Evolutionary conservation across 1,140 invertebrate species (phyloP).

Genomic region (honey bee (Apis mellifera)): DNA sequence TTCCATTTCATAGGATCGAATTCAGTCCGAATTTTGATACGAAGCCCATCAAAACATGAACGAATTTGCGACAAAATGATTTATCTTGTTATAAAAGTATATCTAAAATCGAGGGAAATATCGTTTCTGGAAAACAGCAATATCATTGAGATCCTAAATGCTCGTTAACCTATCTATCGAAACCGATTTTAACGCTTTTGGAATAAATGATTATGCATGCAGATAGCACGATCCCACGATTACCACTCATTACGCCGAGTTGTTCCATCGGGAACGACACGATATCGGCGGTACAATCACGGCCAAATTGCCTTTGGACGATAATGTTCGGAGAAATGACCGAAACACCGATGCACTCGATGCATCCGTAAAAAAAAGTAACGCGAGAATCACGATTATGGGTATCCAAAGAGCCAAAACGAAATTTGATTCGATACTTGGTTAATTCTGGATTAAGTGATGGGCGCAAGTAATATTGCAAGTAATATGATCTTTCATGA

Average conservation of each 20-base stretch:
- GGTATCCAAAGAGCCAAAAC: neutral
- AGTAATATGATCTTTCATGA: no score
- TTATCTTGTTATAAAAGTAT: no score
- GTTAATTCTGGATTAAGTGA: neutral
- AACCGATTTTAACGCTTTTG: neutral
- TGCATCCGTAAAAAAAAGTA: neutral
- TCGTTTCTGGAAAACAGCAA: neutral
- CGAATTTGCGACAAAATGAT: no score
- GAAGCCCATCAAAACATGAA: no score
- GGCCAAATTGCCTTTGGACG: neutral
- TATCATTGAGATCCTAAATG: neutral
- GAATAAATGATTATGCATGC: conserved; percentile 1
- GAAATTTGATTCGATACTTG: neutral
- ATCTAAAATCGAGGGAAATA: no score
- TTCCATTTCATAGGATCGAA: no score
- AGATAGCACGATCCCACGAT: neutral
- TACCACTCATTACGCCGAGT: conserved; percentile 4
- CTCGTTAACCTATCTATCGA: neutral
- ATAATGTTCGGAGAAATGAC: conserved; percentile 6
- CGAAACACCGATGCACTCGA: neutral
- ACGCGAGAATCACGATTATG: neutral
- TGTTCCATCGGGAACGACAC: conserved; percentile 2
- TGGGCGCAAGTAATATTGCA: no score
- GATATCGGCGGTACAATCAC: conserved; percentile 6
- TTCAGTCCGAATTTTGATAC: no score